A percentile compares a stretch with the other conserved stretches of the same genome.
Conservation (phyloP, 1,140 invertebrate species). For the Hylyphantes graminicola region DNA sequence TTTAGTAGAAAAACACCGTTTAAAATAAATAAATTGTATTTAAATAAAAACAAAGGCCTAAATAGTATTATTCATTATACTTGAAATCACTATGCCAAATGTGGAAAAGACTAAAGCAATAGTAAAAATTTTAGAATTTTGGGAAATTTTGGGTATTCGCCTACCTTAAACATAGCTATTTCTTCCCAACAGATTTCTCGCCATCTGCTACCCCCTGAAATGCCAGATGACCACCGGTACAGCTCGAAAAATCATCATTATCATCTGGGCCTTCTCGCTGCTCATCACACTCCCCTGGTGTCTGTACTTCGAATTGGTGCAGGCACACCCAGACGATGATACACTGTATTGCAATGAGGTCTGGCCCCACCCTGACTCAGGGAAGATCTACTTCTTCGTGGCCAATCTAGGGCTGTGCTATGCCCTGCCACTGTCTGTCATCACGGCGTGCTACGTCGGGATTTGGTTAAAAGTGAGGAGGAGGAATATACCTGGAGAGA, state of each 20-base stretch:
- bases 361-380: slow-evolving; percentile 85
- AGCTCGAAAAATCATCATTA: slow-evolving; percentile 84
- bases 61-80: no score
- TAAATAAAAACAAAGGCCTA: no score
- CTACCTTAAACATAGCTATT: no score
- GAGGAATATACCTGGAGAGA: slow-evolving; percentile 86
- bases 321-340: slow-evolving; percentile 69
- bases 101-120: no score
- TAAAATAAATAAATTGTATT: no score
- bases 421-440: slow-evolving; percentile 90
- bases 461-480: slow-evolving; percentile 94
- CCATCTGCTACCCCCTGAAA: slow-evolving; percentile 93
- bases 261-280: slow-evolving; percentile 90
- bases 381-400: slow-evolving; percentile 86
- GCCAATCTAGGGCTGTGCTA: slow-evolving; percentile 92
- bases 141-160: no score
- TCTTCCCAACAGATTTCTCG: slow-evolving; percentile 80
- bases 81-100: no score
- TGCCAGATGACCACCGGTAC: slow-evolving; percentile 88
- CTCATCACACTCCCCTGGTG: slow-evolving; percentile 91
- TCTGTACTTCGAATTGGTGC: slow-evolving; percentile 86
- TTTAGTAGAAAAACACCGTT: no score
- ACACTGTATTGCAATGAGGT: slow-evolving; percentile 79
- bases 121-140: no score
- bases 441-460: slow-evolving; percentile 90